These are phyloP conservation scores for Okamejei kenojei DNA, from an alignment of 2,797 vertebrate species.

Conservation along the genomic window DNA sequence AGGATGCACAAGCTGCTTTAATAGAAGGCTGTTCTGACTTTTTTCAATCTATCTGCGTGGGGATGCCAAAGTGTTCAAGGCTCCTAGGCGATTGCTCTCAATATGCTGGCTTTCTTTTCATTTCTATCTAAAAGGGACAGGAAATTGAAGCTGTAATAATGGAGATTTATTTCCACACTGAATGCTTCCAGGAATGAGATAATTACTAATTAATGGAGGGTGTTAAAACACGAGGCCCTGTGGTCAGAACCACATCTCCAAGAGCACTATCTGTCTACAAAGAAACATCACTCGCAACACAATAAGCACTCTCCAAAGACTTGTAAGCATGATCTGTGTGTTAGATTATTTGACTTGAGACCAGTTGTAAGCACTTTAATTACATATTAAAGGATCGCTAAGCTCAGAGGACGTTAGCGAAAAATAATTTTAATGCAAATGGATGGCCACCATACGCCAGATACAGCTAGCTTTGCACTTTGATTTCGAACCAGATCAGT, in stretches of 20 bases:
- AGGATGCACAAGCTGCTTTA: not conserved
- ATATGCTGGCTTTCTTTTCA: not conserved
- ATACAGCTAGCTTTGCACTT: not conserved
- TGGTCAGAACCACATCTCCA: not conserved
- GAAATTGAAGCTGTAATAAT: conserved; percentile 13
- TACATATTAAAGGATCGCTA: conserved; percentile 22
- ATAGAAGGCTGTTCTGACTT: not conserved
- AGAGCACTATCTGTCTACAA: conserved; percentile 12
- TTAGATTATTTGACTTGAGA: conserved; percentile 23
- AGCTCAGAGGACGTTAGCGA: not conserved
- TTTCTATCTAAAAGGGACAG: not conserved
- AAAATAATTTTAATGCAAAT: not conserved
- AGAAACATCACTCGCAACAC: not conserved
- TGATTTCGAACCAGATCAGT: not conserved
- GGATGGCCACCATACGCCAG: not conserved
- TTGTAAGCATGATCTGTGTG: conserved; percentile 7
- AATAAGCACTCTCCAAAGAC: not conserved
- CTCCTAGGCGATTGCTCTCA: not conserved
- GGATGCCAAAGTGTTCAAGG: not conserved
- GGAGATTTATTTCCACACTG: conserved; percentile 8
- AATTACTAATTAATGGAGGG: conserved; percentile 14
- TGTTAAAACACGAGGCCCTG: not conserved
- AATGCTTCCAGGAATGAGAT: conserved; percentile 26
- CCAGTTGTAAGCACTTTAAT: conserved; percentile 31
- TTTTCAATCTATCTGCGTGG: not conserved